These are phyloP conservation scores for Gryon sp. DNA, from an alignment of 1,140 invertebrate genomes.

Conservation along the genomic window DNA sequence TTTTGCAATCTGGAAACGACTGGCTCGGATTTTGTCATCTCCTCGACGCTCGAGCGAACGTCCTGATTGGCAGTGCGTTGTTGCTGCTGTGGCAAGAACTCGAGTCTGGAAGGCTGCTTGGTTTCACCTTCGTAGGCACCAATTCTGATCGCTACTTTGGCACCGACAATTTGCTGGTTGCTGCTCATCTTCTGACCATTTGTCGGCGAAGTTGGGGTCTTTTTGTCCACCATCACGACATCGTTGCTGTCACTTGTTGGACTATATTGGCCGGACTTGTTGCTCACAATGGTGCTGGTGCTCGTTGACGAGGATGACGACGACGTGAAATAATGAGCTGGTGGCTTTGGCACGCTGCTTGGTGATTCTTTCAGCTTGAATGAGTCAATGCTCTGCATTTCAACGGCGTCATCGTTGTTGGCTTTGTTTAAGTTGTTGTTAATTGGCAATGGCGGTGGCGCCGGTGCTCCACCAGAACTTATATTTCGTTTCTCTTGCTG, in stretches of 20 bases:
- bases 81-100: constrained; percentile 81
- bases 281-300: constrained; percentile 45
- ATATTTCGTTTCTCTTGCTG: constrained; percentile 67
- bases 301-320: constrained; percentile 51
- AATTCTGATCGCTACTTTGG: constrained; percentile 76
- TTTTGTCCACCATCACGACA: constrained; percentile 39
- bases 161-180: constrained; percentile 31
- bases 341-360: constrained; percentile 82
- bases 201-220: constrained; percentile 10
- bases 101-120: constrained; percentile 84
- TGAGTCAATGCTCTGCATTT: constrained; percentile 86
- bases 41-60: constrained; percentile 56
- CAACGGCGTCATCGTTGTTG: constrained; percentile 79
- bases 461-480: constrained; percentile 56
- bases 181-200: constrained; percentile 25
- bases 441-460: constrained; percentile 65
- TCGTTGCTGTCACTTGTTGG: constrained; percentile 24
- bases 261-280: constrained; percentile 25
- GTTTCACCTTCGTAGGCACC: constrained; percentile 77
- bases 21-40: constrained; percentile 69
- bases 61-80: constrained; percentile 68
- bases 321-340: constrained; percentile 82
- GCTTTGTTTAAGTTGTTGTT: constrained; percentile 69
- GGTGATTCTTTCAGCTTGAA: constrained; percentile 84
- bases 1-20: constrained; percentile 85